Percentiles rank a stretch among this genome's conserved stretches.
phyloP scores from a whole-genome alignment of 1,140 invertebrate species.

The Leptinotarsa texana region DNA sequence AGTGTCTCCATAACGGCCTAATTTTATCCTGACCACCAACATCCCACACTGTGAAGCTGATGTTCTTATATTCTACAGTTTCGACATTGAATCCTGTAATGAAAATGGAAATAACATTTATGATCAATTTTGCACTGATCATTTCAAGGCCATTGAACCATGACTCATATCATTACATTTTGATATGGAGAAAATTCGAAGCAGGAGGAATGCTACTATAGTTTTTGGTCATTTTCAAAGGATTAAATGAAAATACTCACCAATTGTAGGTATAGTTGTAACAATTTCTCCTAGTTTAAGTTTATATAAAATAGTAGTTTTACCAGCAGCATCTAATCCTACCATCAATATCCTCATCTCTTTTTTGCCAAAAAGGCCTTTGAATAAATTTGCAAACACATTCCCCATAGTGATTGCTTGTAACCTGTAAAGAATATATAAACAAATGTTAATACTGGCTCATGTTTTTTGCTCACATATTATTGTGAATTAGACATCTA shows the following conservation, averaged over 20 bases:
- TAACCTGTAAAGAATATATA: slow-evolving; percentile 34
- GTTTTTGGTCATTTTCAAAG: background rate
- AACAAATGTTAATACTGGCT: background rate
- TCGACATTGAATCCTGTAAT: slow-evolving; percentile 89
- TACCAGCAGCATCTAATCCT: slow-evolving; percentile 97
- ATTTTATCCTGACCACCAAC: slow-evolving; percentile 93
- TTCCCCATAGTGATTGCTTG: slow-evolving; percentile 69
- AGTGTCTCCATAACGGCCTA: slow-evolving; percentile 86
- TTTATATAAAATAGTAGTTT: slow-evolving; percentile 99
- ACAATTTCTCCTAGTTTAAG: slow-evolving; percentile 99
- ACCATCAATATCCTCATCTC: slow-evolving; percentile 99
- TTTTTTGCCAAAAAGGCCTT: slow-evolving; percentile 97
- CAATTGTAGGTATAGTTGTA: slow-evolving; percentile 99
- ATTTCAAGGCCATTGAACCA: slow-evolving; percentile 24
- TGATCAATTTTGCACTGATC: slow-evolving; percentile 10
- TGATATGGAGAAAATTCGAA: background rate
- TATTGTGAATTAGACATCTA: slow-evolving; percentile 27
- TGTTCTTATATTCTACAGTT: slow-evolving; percentile 96
- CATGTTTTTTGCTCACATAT: slow-evolving; percentile 1
- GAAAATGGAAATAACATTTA: slow-evolving; percentile 16
- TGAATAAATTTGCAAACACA: slow-evolving; percentile 85
- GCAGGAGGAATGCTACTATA: background rate
- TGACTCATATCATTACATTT: background rate
- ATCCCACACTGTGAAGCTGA: slow-evolving; percentile 92
- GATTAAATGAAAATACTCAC: slow-evolving; percentile 63